These are phyloP conservation scores for Euplagia quadripunctaria DNA, from an alignment of 2,888 invertebrate genomes.

Conservation along the genomic window DNA sequence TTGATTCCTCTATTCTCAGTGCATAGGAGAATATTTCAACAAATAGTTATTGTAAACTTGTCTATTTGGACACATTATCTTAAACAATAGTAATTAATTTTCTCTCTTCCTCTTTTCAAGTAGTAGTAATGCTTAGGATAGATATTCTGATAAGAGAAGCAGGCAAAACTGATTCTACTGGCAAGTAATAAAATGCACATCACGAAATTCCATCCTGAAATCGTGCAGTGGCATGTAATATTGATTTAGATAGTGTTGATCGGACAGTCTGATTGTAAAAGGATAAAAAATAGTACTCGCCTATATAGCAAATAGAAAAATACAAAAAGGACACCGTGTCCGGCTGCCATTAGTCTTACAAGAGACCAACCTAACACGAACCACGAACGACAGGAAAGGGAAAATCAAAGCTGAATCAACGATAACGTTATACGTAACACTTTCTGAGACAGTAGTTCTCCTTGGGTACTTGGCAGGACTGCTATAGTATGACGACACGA, in stretches of 20 bases:
- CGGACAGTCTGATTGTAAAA: too few relatives aligned
- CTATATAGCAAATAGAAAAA: not conserved
- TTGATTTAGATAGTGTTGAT: too few relatives aligned
- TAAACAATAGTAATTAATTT: too few relatives aligned
- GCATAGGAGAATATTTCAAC: not conserved
- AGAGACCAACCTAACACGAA: not conserved
- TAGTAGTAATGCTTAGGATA: too few relatives aligned
- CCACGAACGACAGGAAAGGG: not conserved
- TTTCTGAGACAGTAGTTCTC: not conserved
- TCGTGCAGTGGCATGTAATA: too few relatives aligned
- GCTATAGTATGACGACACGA: not conserved
- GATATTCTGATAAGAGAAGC: too few relatives aligned
- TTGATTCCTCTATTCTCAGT: not conserved
- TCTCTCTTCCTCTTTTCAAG: too few relatives aligned
- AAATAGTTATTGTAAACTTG: not conserved
- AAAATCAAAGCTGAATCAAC: not conserved
- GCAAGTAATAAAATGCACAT: too few relatives aligned
- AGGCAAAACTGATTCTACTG: too few relatives aligned
- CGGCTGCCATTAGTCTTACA: too few relatives aligned
- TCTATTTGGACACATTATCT: not conserved
- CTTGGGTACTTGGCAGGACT: not conserved
- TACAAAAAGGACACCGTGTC: not conserved
- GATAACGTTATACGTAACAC: not conserved
- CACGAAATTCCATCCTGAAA: too few relatives aligned
- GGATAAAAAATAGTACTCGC: too few relatives aligned